Evolutionary conservation across 2,113 vertebrate species (phyloP).

Genomic region (Carettochelys insculpta): DNA sequence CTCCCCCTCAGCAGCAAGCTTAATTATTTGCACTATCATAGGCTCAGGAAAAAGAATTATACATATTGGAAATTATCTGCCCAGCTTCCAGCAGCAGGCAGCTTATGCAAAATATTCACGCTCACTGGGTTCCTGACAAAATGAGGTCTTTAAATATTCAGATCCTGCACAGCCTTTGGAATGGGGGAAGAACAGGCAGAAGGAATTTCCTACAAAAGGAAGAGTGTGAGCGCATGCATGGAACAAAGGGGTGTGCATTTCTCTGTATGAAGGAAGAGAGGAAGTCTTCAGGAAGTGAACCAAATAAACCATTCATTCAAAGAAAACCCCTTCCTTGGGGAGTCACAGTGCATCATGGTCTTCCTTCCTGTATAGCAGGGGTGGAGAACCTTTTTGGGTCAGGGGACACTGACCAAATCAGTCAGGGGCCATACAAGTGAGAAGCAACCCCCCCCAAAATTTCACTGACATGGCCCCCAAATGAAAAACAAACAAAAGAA

Average conservation of each 20-base stretch:
- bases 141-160: constrained; percentile 76
- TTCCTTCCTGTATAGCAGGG: background rate
- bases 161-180: constrained; percentile 38
- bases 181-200: background rate
- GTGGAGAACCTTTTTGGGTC: too few species aligned
- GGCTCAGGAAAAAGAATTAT: constrained; percentile 62
- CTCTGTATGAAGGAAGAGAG: background rate
- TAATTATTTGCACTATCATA: constrained; percentile 76
- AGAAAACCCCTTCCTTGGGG: background rate
- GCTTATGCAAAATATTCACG: constrained; percentile 42
- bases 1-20: constrained; percentile 49
- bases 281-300: background rate
- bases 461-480: too few species aligned
- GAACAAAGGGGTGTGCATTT: background rate
- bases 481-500: too few species aligned
- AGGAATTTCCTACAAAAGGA: background rate
- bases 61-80: constrained; percentile 68
- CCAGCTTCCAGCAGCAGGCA: constrained; percentile 55
- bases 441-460: too few species aligned
- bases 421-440: too few species aligned
- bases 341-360: too few species aligned
- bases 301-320: constrained; percentile 5
- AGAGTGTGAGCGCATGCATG: background rate
- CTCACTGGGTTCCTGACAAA: constrained; percentile 35
- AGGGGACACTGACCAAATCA: too few species aligned